Percentiles rank a stretch among this genome's conserved stretches.
phyloP scores from a whole-genome alignment of 2,797 vertebrate genomes.

The Sparus aurata region DNA sequence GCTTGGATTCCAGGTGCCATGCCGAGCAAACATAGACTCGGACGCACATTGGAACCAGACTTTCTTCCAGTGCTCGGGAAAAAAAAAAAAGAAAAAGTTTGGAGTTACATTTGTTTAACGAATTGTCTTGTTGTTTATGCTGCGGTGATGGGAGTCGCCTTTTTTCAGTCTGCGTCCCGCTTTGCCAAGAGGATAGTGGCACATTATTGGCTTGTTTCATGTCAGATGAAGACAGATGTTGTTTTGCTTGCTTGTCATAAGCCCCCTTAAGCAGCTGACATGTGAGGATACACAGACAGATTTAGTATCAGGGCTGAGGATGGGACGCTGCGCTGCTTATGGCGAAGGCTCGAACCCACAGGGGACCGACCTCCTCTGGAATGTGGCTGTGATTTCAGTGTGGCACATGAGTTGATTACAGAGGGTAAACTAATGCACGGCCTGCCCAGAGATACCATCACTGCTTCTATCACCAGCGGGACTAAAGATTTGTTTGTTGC shows the following conservation, averaged over 20 bases:
- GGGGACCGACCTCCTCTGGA: constrained; percentile 46
- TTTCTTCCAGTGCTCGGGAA: constrained; percentile 46
- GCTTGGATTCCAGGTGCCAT: constrained; percentile 62
- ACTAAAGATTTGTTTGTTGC: constrained; percentile 40
- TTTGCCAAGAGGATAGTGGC: constrained; percentile 55
- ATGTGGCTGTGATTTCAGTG: constrained; percentile 29
- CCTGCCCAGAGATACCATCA: constrained; percentile 34
- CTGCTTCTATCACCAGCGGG: constrained; percentile 11
- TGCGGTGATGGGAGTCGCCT: constrained; percentile 58
- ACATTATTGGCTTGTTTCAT: constrained; percentile 69
- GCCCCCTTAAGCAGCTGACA: constrained; percentile 64
- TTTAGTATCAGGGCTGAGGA: constrained; percentile 38
- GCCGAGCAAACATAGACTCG: constrained; percentile 44
- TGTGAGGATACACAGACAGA: constrained; percentile 70
- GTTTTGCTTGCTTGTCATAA: constrained; percentile 77
- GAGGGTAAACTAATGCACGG: constrained; percentile 37
- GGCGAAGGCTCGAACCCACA: constrained; percentile 42
- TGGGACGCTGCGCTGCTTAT: constrained; percentile 36
- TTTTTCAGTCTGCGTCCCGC: constrained; percentile 38
- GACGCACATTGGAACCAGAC: constrained; percentile 72
- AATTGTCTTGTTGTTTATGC: constrained; percentile 70
- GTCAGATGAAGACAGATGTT: constrained; percentile 75
- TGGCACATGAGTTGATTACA: constrained; percentile 22
- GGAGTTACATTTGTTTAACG: constrained; percentile 75
- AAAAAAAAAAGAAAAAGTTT: constrained; percentile 31